These are phyloP conservation scores for Schizopygopsis malacanthus DNA, from an alignment of 2,797 vertebrate genomes.

Conservation along the genomic window DNA sequence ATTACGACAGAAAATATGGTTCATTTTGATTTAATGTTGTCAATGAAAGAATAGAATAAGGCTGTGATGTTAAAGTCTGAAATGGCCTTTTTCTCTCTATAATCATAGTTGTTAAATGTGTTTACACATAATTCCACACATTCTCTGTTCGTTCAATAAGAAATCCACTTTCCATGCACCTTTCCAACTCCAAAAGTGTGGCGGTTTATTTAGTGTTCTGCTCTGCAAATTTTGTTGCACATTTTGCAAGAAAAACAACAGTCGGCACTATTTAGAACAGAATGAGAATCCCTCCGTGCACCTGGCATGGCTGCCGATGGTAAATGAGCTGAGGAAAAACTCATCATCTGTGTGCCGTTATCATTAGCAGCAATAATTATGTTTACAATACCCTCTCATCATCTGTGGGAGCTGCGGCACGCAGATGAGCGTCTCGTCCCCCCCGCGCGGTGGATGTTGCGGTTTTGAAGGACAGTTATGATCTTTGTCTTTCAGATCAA, in stretches of 20 bases:
- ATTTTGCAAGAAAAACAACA: conserved; percentile 56
- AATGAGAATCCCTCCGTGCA: conserved; percentile 62
- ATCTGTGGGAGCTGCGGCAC: conserved; percentile 53
- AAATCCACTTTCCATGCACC: not conserved
- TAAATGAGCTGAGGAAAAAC: conserved; percentile 66
- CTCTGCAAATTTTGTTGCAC: conserved; percentile 38
- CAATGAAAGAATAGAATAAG: conserved; percentile 2
- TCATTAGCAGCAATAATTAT: conserved; percentile 67
- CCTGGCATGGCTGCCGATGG: conserved; percentile 62
- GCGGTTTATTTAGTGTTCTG: conserved; percentile 47
- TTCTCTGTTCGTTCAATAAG: not conserved
- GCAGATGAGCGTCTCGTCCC: conserved; percentile 53
- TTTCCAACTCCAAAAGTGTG: not conserved
- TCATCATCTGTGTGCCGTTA: conserved; percentile 67
- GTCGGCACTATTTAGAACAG: conserved; percentile 54
- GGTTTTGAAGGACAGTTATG: conserved; percentile 64
- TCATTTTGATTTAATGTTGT: not conserved
- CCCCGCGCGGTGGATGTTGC: conserved; percentile 35
- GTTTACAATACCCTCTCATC: conserved; percentile 67
- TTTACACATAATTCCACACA: not conserved
- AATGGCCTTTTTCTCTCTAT: not conserved
- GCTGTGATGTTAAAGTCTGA: not conserved
- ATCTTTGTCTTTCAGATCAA: conserved; percentile 62
- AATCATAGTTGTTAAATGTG: conserved; percentile 12
- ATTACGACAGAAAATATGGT: not conserved